phyloP scores from a whole-genome alignment of 2,113 vertebrate genomes.

The Machaerirhynchus nigripectus region DNA sequence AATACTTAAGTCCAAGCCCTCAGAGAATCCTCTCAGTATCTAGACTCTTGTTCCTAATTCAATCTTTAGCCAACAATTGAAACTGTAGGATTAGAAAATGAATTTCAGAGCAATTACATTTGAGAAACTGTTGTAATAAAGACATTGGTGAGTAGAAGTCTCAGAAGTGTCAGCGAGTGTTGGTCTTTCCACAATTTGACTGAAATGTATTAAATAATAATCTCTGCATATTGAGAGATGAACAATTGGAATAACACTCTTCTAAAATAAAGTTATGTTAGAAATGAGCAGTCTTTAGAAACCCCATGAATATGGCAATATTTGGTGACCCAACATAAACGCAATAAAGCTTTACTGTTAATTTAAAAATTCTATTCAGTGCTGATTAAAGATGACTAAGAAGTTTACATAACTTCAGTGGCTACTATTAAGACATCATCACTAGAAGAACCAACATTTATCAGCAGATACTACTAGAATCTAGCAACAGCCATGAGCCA shows the following conservation, averaged over 20 bases:
- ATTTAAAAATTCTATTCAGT: not conserved
- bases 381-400: not conserved
- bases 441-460: not conserved
- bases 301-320: not conserved
- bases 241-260: not conserved
- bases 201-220: slow-evolving; percentile 32
- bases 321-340: not conserved
- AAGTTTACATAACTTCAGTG: not conserved
- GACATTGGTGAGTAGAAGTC: slow-evolving; percentile 7
- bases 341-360: not conserved
- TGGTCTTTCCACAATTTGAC: not conserved
- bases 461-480: not conserved
- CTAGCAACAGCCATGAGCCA: not conserved
- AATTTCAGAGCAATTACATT: slow-evolving; percentile 40
- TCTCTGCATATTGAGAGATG: not conserved
- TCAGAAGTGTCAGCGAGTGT: slow-evolving; percentile 5
- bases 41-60: slow-evolving; percentile 32
- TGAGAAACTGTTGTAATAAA: slow-evolving; percentile 42
- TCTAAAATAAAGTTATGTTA: not conserved
- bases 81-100: slow-evolving; percentile 32
- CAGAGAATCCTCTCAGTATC: not conserved
- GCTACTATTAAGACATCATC: not conserved
- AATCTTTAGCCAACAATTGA: slow-evolving; percentile 22
- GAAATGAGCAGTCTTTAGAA: not conserved
- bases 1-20: not conserved